Evolutionary conservation across 2,888 invertebrate species (phyloP).

Genomic region (Clivina fossor): DNA sequence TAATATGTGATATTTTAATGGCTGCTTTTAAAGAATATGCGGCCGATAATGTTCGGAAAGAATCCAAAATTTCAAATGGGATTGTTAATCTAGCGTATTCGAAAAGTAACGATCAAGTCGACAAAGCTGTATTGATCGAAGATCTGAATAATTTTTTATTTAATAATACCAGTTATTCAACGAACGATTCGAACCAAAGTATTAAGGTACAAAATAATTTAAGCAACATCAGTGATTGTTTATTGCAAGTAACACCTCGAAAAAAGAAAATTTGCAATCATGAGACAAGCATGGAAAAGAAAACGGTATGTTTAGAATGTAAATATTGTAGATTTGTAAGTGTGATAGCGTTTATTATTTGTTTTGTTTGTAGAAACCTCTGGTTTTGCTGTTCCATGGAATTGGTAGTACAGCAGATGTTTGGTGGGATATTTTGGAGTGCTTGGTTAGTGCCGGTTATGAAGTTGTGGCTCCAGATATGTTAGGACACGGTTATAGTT

Average conservation of each 20-base stretch:
- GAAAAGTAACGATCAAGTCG: constrained; percentile 40
- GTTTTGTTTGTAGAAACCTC: constrained; percentile 51
- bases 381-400: constrained; percentile 66
- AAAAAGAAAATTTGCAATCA: constrained; percentile 23
- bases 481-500: constrained; percentile 68
- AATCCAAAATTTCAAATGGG: constrained; percentile 36
- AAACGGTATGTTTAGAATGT: constrained; percentile 8
- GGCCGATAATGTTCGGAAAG: constrained; percentile 34
- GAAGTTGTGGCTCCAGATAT: constrained; percentile 68
- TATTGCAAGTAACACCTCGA: constrained; percentile 1
- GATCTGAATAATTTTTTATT: constrained; percentile 19
- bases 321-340: neutral
- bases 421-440: constrained; percentile 62
- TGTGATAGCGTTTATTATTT: neutral
- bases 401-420: constrained; percentile 66
- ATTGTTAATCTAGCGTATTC: constrained; percentile 47
- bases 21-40: constrained; percentile 51
- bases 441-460: constrained; percentile 60
- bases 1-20: constrained; percentile 49
- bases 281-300: constrained; percentile 2
- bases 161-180: constrained; percentile 17
- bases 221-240: neutral
- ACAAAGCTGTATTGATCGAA: constrained; percentile 12
- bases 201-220: constrained; percentile 29
- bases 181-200: constrained; percentile 32